Evolutionary conservation across 2,888 invertebrate genomes (phyloP).

Genomic region (Nycteola revayana): DNA sequence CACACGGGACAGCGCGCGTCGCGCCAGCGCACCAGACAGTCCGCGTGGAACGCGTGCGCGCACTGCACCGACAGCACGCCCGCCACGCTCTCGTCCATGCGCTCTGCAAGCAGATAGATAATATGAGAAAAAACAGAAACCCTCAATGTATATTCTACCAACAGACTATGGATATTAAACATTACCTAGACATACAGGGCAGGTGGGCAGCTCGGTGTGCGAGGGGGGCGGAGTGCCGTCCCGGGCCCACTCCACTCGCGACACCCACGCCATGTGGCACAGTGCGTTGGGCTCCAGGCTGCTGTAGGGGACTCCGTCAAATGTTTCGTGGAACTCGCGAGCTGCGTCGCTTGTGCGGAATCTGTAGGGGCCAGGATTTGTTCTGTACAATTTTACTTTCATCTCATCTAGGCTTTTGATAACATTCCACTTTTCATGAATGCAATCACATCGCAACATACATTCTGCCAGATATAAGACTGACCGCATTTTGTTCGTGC

Average conservation of each 20-base stretch:
- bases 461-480: too few species aligned
- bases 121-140: too few species aligned
- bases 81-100: constrained; percentile 99
- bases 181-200: constrained; percentile 93
- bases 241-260: constrained; percentile 92
- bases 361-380: constrained; percentile 64
- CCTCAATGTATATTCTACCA: too few species aligned
- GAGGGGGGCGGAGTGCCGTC: constrained; percentile 87
- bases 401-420: too few species aligned
- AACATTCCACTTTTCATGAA: too few species aligned
- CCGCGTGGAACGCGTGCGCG: constrained; percentile 98
- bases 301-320: constrained; percentile 96
- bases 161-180: too few species aligned
- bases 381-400: too few species aligned
- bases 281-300: constrained; percentile 94
- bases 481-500: too few species aligned
- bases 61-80: constrained; percentile 98
- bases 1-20: constrained; percentile 99
- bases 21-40: constrained; percentile 97
- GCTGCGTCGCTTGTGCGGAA: constrained; percentile 90
- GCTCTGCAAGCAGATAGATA: constrained; percentile 81
- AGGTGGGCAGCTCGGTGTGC: constrained; percentile 97
- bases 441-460: too few species aligned
- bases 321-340: constrained; percentile 95
- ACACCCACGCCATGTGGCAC: constrained; percentile 98